Base-by-base conservation (phyloP, 1,140 invertebrate genomes). In the Ceratosolen fusciceps region DNA sequence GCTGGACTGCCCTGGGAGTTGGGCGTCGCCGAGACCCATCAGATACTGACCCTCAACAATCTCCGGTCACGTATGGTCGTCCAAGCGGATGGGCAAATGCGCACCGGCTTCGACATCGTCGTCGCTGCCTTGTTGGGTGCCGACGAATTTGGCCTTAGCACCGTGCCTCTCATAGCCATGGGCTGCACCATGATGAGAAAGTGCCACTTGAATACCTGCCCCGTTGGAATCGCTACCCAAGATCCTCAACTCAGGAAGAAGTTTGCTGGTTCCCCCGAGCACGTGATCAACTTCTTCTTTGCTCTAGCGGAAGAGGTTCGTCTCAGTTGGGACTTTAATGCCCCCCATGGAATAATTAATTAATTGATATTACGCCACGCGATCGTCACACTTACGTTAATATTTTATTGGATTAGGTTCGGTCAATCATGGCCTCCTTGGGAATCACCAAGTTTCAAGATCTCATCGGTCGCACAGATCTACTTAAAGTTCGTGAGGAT, bases 161-260 rank as follows among this genome's bases (percentile, higher is more conserved):
- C 98, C 19, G 98, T 98, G 8, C 98, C 98, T 0, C 91, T 99
- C 56, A 99, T 99, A 88, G 97, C 96, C 0, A 94, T 99, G 89
- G 95, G 98, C 14, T 99, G 98, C 87, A 99, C 98, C 10, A 99
- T 99, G 98, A 99, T 99, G 98, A 92, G 98, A 72, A 99, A 99
- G 89, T 99, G 98, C 88, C 98, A 99, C 90, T 91, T 99, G 77
- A 99, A 99, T 90, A 99, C 98, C 34, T 99, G 98, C 86, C 98
- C 98, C 0, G 98, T 99, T 73, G 98, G 98, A 80, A 96, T 99
- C 85, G 98, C 98, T 2, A 99, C 98, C 0, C 97, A 98, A 91
- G 98, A 99, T 92, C 98, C 98, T 0, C 92, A 95, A 21, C 90
- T 99, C 26, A 92, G 98, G 31, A 97, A 97, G 86, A 99, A 99